Conservation (phyloP, 2,113 vertebrate species). For the Catharus bicknelli region DNA sequence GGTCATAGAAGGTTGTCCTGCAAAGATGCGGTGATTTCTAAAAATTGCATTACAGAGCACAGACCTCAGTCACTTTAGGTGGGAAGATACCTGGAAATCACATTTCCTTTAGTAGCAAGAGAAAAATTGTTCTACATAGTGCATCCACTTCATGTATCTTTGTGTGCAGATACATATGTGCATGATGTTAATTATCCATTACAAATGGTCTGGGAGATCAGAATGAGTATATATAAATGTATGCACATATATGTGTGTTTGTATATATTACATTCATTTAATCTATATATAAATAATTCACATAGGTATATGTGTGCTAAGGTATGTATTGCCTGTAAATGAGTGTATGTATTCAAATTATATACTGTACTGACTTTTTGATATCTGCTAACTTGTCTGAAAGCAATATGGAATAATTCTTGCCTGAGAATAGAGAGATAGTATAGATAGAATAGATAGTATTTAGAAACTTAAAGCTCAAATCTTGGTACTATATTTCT, state of each 20-base stretch:
- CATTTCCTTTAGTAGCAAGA: not conserved
- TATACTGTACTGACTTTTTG: not conserved
- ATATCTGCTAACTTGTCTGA: not conserved
- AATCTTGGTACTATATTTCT: not conserved
- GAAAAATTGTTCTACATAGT: not conserved
- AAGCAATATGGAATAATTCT: not conserved
- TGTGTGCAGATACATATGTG: accelerated
- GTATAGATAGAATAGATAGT: not conserved
- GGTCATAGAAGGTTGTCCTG: not conserved
- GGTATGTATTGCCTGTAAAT: not conserved
- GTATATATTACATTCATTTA: not conserved
- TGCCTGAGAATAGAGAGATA: not conserved
- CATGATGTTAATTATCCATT: not conserved
- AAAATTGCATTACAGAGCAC: not conserved
- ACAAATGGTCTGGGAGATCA: not conserved
- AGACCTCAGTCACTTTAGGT: not conserved
- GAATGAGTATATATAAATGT: not conserved
- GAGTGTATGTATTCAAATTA: not conserved
- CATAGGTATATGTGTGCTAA: not conserved
- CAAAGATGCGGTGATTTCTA: not conserved
- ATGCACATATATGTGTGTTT: accelerated
- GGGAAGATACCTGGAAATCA: not conserved
- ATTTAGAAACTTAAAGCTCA: not conserved
- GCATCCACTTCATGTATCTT: not conserved
- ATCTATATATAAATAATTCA: not conserved